These are phyloP conservation scores for Acleris literana DNA, from an alignment of 2,888 invertebrate species.

Conservation along the genomic window DNA sequence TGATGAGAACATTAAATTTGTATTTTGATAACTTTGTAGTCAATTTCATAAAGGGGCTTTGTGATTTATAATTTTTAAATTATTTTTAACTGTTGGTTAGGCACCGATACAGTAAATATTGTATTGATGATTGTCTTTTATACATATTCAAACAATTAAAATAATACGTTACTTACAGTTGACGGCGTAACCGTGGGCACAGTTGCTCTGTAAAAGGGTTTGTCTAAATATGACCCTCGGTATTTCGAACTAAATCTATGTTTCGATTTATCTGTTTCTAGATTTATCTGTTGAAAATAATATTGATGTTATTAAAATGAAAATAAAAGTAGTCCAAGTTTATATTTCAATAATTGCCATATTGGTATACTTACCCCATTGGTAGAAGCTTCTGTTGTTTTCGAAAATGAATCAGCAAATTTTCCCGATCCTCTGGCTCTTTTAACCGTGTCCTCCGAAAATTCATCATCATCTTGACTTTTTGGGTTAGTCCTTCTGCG, in stretches of 20 bases:
- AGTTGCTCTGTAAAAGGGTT: slow-evolving; percentile 85
- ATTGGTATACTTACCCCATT: slow-evolving; percentile 69
- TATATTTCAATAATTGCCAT: too few species aligned
- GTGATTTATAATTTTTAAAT: slow-evolving; percentile 41
- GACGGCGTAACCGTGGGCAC: slow-evolving; percentile 84
- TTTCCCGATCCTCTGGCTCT: slow-evolving; percentile 64
- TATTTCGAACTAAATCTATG: slow-evolving; percentile 85
- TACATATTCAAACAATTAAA: slow-evolving; percentile 32
- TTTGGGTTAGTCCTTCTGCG: slow-evolving; percentile 54
- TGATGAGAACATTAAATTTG: slow-evolving; percentile 1
- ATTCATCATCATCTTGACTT: slow-evolving; percentile 48
- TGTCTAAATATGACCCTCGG: slow-evolving; percentile 78
- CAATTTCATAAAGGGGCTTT: slow-evolving; percentile 82
- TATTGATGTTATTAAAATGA: too few species aligned
- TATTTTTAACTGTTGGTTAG: neutral
- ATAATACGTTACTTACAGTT: slow-evolving; percentile 70
- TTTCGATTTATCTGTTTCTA: slow-evolving; percentile 75
- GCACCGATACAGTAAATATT: slow-evolving; percentile 12
- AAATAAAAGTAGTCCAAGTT: too few species aligned
- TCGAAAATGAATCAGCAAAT: slow-evolving; percentile 67
- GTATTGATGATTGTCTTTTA: slow-evolving; percentile 37
- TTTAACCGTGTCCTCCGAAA: slow-evolving; percentile 47
- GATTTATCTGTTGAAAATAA: slow-evolving; percentile 65
- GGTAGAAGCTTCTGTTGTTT: slow-evolving; percentile 69
- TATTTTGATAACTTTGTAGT: slow-evolving; percentile 40